Evolutionary conservation across 2,113 vertebrate species (phyloP).

Genomic region (Solea solea): DNA sequence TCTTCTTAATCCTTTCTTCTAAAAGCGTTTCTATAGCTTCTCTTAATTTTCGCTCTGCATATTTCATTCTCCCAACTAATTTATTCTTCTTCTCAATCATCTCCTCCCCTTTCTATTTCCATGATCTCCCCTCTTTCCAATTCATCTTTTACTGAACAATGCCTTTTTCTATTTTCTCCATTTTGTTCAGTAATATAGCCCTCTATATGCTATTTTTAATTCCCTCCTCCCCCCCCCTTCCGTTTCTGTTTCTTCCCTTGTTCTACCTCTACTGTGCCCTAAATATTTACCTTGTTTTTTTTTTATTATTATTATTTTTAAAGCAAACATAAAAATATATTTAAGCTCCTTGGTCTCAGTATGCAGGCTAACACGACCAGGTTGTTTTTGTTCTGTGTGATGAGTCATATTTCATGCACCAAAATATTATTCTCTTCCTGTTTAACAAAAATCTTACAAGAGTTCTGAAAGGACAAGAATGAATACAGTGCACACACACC

Average conservation of each 20-base stretch:
- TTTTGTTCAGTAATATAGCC: background rate
- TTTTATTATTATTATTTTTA: slow-evolving; percentile 13
- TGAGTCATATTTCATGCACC: too few species aligned
- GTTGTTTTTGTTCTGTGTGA: background rate
- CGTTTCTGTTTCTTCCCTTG: slow-evolving; percentile 3
- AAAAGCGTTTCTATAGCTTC: slow-evolving; percentile 30
- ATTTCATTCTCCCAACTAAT: slow-evolving; percentile 22
- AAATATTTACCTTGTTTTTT: slow-evolving; percentile 8
- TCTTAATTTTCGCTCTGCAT: slow-evolving; percentile 6
- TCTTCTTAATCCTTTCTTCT: slow-evolving; percentile 23
- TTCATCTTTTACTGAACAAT: slow-evolving; percentile 17
- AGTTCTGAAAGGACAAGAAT: too few species aligned
- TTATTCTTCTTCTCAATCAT: slow-evolving; percentile 26
- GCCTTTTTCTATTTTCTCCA: background rate
- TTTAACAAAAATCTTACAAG: too few species aligned
- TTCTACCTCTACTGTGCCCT: background rate
- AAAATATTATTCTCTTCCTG: too few species aligned
- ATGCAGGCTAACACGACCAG: slow-evolving; percentile 2
- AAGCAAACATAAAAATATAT: slow-evolving; percentile 7
- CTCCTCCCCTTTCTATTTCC: slow-evolving; percentile 2
- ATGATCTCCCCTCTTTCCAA: slow-evolving; percentile 8
- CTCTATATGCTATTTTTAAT: too few species aligned
- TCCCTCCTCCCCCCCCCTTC: background rate
- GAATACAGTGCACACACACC: too few species aligned
- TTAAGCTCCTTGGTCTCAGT: background rate